phyloP scores from a whole-genome alignment of 2,113 vertebrate species.

The Rhegmatorhina hoffmannsi region DNA sequence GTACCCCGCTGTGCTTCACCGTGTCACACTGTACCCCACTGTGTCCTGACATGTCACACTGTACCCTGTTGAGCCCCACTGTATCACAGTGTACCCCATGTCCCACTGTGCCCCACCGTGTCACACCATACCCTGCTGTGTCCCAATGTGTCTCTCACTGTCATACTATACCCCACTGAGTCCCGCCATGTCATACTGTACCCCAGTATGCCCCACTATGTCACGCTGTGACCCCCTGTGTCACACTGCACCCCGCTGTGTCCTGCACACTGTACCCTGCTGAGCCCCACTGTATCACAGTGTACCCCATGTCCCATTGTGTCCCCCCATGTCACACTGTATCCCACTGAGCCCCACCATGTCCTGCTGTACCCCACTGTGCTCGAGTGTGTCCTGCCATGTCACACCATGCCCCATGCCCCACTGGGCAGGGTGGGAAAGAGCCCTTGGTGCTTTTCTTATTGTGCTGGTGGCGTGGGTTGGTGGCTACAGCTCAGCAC shows the following conservation, averaged over 20 bases:
- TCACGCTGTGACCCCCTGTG: neutral
- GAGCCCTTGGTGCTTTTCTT: neutral
- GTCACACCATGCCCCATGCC: too few relatives aligned
- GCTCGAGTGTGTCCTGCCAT: fast-evolving
- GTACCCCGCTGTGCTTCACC: too few relatives aligned
- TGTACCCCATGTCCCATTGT: too few relatives aligned
- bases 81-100: too few relatives aligned
- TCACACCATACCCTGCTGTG: neutral
- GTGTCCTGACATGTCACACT: neutral
- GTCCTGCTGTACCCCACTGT: too few relatives aligned
- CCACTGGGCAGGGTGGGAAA: fast-evolving
- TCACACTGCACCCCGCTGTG: neutral
- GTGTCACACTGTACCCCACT: neutral
- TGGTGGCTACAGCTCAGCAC: neutral
- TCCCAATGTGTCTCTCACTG: too few relatives aligned
- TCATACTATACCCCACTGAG: too few relatives aligned
- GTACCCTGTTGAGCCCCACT: too few relatives aligned
- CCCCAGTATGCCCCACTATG: too few relatives aligned
- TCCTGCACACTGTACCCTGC: too few relatives aligned
- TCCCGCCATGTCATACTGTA: too few relatives aligned
- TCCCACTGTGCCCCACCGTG: neutral
- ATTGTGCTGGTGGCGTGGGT: neutral
- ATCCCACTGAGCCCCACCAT: neutral
- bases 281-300: too few relatives aligned
- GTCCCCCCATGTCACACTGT: neutral